phyloP scores from a whole-genome alignment of 2,113 vertebrate species.

The Saccopteryx leptura region DNA sequence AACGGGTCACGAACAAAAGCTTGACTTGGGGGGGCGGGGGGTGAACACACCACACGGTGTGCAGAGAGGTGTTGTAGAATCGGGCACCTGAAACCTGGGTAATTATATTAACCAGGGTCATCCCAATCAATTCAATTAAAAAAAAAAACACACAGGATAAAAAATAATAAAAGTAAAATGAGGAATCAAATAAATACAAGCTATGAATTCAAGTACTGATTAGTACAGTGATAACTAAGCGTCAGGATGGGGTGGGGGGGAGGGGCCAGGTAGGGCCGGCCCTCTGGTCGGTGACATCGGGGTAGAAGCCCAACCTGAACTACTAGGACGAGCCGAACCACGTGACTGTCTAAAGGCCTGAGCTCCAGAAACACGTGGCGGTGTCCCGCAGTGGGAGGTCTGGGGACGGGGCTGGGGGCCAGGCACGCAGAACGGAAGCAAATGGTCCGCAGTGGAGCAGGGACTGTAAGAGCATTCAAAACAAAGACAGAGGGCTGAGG shows the following conservation, averaged over 20 bases:
- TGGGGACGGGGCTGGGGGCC: too few species aligned
- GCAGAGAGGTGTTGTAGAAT: too few species aligned
- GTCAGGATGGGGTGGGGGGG: background rate
- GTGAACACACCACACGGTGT: too few species aligned
- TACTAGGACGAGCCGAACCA: background rate
- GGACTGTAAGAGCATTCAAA: too few species aligned
- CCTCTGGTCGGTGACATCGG: background rate
- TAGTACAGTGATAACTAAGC: background rate
- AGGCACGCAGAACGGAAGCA: background rate
- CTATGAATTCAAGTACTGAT: background rate
- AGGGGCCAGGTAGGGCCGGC: background rate
- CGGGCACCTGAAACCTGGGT: too few species aligned
- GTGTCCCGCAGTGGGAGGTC: background rate
- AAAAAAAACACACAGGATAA: too few species aligned
- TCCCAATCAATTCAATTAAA: too few species aligned
- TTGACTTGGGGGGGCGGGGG: too few species aligned
- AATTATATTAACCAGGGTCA: too few species aligned
- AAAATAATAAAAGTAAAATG: background rate
- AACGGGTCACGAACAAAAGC: too few species aligned
- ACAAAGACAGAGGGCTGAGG: background rate
- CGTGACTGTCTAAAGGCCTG: background rate
- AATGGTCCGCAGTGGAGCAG: too few species aligned
- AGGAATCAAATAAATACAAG: background rate
- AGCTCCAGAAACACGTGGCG: background rate
- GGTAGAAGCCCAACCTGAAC: background rate